phyloP scores from a whole-genome alignment of 2,888 invertebrate genomes.

The Erebia ligea region DNA sequence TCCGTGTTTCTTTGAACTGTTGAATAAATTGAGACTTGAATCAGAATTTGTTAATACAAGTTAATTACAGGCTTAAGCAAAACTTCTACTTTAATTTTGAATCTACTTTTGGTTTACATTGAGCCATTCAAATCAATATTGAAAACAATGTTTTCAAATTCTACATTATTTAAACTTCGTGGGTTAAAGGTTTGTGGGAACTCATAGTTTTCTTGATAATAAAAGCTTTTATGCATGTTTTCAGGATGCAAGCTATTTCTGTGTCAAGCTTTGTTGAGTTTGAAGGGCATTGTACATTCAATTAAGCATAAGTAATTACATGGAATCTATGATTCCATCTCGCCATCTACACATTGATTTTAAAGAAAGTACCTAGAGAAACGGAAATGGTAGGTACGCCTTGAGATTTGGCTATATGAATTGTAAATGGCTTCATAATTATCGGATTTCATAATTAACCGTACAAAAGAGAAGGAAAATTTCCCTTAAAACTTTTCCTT shows the following conservation, averaged over 20 bases:
- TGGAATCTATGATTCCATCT: too few species aligned
- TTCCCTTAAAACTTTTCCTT: background rate
- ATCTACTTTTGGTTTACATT: background rate
- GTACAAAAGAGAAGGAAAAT: background rate
- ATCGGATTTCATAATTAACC: background rate
- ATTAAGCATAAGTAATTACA: too few species aligned
- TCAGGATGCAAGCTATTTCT: too few species aligned
- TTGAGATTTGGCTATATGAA: background rate
- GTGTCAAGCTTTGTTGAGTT: too few species aligned
- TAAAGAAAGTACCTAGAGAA: background rate
- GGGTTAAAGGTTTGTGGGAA: too few species aligned
- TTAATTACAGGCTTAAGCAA: background rate
- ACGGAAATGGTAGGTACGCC: background rate
- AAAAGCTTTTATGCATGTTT: too few species aligned
- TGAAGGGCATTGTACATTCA: too few species aligned
- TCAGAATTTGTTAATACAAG: conserved; percentile 1
- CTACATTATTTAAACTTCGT: too few species aligned
- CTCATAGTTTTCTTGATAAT: too few species aligned
- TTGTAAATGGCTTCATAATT: background rate
- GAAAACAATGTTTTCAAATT: background rate
- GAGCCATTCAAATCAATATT: background rate
- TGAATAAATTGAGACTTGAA: conserved; percentile 12
- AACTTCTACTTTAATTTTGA: background rate
- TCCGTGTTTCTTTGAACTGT: conserved; percentile 8
- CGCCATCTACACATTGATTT: background rate